phyloP scores from a whole-genome alignment of 2,888 invertebrate species.

The Drosophila incognita region DNA sequence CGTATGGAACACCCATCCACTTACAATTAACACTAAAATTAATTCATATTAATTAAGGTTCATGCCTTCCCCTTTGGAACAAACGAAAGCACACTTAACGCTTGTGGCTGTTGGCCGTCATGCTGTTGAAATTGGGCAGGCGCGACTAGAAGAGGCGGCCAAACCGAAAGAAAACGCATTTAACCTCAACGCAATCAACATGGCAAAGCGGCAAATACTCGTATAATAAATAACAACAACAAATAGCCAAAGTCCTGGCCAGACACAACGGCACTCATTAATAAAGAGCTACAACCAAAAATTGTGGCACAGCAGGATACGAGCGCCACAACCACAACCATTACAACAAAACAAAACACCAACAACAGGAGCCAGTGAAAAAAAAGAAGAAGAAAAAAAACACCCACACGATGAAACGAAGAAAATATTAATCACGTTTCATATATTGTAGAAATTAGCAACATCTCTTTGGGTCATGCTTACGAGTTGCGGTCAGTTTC shows the following conservation, averaged over 20 bases:
- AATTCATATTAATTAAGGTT: constrained; percentile 79
- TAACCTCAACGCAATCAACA: constrained; percentile 76
- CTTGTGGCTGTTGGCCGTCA: constrained; percentile 66
- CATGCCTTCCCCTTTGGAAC: constrained; percentile 37
- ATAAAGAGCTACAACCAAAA: constrained; percentile 67
- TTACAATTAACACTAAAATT: constrained; percentile 79
- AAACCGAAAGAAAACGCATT: constrained; percentile 58
- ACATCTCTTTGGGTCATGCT: constrained; percentile 25
- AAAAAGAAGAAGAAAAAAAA: constrained; percentile 10
- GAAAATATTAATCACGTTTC: constrained; percentile 77
- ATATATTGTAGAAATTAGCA: constrained; percentile 75
- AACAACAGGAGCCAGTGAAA: constrained; percentile 8
- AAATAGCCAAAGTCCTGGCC: constrained; percentile 62
- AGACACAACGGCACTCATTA: constrained; percentile 74
- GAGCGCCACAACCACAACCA: constrained; percentile 29
- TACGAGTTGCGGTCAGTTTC: constrained; percentile 20
- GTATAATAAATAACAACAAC: constrained; percentile 71
- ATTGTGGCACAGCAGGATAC: constrained; percentile 70
- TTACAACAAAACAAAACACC: constrained; percentile 7
- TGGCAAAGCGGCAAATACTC: constrained; percentile 65
- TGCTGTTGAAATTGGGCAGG: constrained; percentile 49
- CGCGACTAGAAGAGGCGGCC: constrained; percentile 27
- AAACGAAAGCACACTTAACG: constrained; percentile 76
- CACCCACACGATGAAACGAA: constrained; percentile 25
- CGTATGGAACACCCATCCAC: constrained; percentile 66